Conservation (phyloP, 2,888 invertebrate genomes). For the Clistopyga incitator region DNA sequence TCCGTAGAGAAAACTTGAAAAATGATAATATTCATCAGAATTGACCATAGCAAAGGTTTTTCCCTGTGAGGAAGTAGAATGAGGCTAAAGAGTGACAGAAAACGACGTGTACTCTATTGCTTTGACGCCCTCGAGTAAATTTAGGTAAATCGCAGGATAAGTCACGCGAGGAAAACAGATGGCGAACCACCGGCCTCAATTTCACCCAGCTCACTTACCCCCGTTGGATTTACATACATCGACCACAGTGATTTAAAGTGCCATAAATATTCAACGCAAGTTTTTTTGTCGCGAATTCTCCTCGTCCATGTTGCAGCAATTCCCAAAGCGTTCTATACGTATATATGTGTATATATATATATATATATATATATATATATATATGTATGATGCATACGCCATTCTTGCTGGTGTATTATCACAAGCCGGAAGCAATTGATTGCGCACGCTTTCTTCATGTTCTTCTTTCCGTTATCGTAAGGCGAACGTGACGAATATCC, state of each 20-base stretch:
- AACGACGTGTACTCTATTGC: slow-evolving; percentile 21
- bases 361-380: background rate
- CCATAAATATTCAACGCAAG: slow-evolving; percentile 65
- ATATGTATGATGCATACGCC: background rate
- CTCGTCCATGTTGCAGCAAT: slow-evolving; percentile 27
- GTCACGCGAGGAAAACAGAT: slow-evolving; percentile 60
- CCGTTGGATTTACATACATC: slow-evolving; percentile 60
- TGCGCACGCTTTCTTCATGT: slow-evolving; percentile 52
- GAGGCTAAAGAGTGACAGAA: background rate
- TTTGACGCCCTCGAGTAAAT: slow-evolving; percentile 45
- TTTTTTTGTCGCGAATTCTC: slow-evolving; percentile 24
- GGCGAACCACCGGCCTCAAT: slow-evolving; percentile 46
- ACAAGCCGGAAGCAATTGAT: slow-evolving; percentile 62
- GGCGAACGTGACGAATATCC: slow-evolving; percentile 58
- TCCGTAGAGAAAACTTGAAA: too few species aligned
- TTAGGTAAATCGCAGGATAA: slow-evolving; percentile 57
- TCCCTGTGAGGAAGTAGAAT: background rate
- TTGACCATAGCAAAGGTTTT: too few species aligned
- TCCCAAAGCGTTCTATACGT: background rate
- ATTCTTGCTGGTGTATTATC: slow-evolving; percentile 41
- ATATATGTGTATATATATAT: background rate
- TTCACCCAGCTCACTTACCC: slow-evolving; percentile 35
- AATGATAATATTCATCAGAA: too few species aligned
- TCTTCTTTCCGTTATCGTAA: slow-evolving; percentile 60
- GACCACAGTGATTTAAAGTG: slow-evolving; percentile 62